Conservation (phyloP, 1,140 invertebrate genomes). For the Saccostrea glomerata region DNA sequence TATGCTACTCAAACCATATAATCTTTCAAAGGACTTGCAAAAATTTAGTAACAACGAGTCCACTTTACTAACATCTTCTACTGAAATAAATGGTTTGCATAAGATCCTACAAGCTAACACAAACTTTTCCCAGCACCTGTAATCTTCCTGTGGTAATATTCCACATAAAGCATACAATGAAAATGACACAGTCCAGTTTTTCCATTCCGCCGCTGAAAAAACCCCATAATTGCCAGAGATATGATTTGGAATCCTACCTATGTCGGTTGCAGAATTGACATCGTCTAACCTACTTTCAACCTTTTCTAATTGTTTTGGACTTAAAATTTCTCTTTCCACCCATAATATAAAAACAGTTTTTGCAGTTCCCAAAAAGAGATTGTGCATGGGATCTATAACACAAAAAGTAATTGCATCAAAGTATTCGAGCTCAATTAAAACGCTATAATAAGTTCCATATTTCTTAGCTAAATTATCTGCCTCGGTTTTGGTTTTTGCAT, state of each 20-base stretch:
- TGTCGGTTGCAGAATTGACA: neutral
- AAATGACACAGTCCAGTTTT: neutral
- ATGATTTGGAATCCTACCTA: conserved; percentile 1
- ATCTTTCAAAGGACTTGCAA: neutral
- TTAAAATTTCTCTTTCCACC: neutral
- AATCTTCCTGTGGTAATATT: neutral
- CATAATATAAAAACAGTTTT: conserved; percentile 30
- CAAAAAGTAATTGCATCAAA: neutral
- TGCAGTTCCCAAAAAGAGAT: conserved; percentile 44
- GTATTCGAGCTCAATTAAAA: neutral
- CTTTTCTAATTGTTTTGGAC: neutral
- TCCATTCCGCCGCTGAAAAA: neutral
- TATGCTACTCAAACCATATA: neutral
- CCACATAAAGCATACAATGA: neutral
- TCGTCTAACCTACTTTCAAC: neutral
- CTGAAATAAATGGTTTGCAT: neutral
- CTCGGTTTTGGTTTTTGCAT: neutral
- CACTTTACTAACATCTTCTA: neutral
- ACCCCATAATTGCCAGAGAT: conserved; percentile 20
- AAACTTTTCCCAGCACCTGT: conserved; percentile 32
- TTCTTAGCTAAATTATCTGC: neutral
- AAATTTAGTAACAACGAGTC: conserved; percentile 9
- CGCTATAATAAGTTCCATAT: neutral
- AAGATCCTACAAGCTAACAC: conserved; percentile 13
- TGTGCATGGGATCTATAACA: conserved; percentile 42